Evolutionary conservation across 2,797 vertebrate species (phyloP), one percentile per base, ranked within the genome.

Genomic region (Picus viridis): DNA sequence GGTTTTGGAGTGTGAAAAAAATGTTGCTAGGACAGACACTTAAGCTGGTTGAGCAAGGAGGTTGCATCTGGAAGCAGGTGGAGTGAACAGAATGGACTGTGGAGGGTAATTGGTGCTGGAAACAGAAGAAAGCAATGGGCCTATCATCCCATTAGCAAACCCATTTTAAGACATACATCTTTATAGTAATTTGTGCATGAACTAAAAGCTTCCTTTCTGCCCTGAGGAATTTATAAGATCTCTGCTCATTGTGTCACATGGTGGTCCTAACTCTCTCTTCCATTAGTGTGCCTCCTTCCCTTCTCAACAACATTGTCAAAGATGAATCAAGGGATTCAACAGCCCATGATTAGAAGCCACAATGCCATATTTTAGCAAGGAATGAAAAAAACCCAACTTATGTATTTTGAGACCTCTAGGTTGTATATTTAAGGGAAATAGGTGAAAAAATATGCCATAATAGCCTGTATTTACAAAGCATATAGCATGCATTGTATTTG

Each of bases 401-500:
- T 41, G 12, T 75, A 20, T 85, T 87, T 90, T 71, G 59, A 78
- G 63, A 75, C 34, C 39, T 75, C 26, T 63, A n/a, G n/a, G 59
- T 81, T 89, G 14, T 77, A 64, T 83, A 83, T 83, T 75, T 87
- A 72, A 75, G 56, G 43, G 68, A 86, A 83, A 75, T 75, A 43
- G 18, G 26, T 77, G 62, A 65, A 89, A 69, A 26, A 85, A 57
- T 85, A 75, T 64, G 8, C 15, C 5, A 9, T 83, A 85, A 83
- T 62, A 83, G 45, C 56, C 19, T 75, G 3, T 72, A 65, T 88
- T 92, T 90, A 69, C 75, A 72, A 81, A 83, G 29, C 10, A 36
- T 79, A 19, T 84, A 79, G 30, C 45, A 61, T 54, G 2, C 10
- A 39, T 80, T 77, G 12, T 85, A 51, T 85, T 90, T 87, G 29